Evolutionary conservation across 2,113 vertebrate species (phyloP).

Genomic region (Mesembrinibis cayennensis): DNA sequence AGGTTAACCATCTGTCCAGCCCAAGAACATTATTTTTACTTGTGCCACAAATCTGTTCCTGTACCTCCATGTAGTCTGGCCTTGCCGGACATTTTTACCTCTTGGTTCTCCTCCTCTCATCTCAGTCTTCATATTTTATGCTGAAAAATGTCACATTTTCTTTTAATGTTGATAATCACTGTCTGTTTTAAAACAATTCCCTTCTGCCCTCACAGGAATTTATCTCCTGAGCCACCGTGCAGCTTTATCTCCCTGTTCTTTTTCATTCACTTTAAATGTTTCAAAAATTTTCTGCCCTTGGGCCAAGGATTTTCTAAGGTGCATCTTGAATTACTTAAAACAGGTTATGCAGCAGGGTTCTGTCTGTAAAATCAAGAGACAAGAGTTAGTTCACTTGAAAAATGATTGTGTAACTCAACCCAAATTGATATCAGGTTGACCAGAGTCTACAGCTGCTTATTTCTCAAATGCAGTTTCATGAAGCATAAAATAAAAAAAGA

Average conservation of each 20-base stretch:
- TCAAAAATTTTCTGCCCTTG: neutral
- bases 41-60: neutral
- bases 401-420: neutral
- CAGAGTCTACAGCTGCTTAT: neutral
- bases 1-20: neutral
- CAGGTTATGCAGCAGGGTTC: neutral
- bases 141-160: neutral
- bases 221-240: neutral
- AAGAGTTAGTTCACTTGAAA: neutral
- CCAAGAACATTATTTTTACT: neutral
- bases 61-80: neutral
- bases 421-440: neutral
- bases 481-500: neutral
- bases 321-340: slow-evolving; percentile 23
- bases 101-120: neutral
- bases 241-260: neutral
- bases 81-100: neutral
- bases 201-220: neutral
- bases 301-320: neutral
- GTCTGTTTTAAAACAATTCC: neutral
- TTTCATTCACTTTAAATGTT: neutral
- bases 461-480: neutral
- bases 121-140: neutral
- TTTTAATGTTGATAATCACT: neutral
- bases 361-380: neutral